Percentiles rank a stretch among this genome's conserved stretches.
Conservation (phyloP, 1,140 invertebrate genomes). For the Heliothis virescens region DNA sequence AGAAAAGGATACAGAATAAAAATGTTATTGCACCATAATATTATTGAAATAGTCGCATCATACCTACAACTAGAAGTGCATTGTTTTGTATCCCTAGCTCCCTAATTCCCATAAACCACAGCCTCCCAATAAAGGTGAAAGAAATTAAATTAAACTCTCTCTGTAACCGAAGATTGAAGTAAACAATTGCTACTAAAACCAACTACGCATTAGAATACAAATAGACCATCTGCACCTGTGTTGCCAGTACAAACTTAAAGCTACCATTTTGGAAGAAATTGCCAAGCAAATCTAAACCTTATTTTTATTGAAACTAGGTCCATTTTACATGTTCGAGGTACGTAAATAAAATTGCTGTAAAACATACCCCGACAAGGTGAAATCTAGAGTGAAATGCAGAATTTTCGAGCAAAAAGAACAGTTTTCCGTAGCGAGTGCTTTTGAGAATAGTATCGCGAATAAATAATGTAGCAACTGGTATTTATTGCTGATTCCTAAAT, state of each 20-base stretch:
- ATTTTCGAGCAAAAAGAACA: conserved; percentile 11
- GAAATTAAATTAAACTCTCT: background rate
- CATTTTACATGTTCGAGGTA: background rate
- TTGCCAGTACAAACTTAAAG: conserved; percentile 29
- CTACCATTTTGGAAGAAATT: background rate
- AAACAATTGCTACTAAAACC: conserved; percentile 4
- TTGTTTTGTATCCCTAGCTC: no score
- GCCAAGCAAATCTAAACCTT: background rate
- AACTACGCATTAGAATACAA: conserved; percentile 29
- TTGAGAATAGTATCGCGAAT: background rate
- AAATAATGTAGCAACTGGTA: background rate
- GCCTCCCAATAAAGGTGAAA: no score
- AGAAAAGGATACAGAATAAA: no score
- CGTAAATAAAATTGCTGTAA: conserved; percentile 11
- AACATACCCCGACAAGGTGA: conserved; percentile 5
- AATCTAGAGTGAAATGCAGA: conserved; percentile 28
- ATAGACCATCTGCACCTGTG: conserved; percentile 22
- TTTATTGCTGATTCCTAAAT: no score
- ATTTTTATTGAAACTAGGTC: background rate
- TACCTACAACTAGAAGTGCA: no score
- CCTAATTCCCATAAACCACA: no score
- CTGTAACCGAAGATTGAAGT: background rate
- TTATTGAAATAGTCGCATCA: no score
- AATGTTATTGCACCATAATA: no score
- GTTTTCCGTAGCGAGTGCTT: background rate